A percentile compares a stretch with the other conserved stretches of the same genome.
phyloP scores from a whole-genome alignment of 2,888 invertebrate genomes.

The Thereva nobilitata region DNA sequence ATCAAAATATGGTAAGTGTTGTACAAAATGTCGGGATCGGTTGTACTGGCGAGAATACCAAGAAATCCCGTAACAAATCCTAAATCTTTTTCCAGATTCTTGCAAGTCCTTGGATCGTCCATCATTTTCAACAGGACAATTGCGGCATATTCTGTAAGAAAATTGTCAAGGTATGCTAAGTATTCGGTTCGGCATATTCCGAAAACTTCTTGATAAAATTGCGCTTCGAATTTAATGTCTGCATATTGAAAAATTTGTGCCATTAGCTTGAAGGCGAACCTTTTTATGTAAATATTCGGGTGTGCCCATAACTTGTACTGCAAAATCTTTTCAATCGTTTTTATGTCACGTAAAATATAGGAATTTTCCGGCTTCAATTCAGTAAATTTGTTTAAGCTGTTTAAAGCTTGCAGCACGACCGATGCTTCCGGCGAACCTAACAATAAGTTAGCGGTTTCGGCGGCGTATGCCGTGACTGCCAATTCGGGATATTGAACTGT shows the following conservation, averaged over 20 bases:
- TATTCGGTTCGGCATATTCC: slow-evolving; percentile 15
- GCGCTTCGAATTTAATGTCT: background rate
- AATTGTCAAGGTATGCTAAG: slow-evolving; percentile 18
- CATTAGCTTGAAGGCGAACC: slow-evolving; percentile 38
- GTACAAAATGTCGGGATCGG: slow-evolving; percentile 33
- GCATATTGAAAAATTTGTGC: slow-evolving; percentile 27
- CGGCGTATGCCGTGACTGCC: background rate
- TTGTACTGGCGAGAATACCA: background rate
- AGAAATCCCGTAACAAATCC: slow-evolving; percentile 6
- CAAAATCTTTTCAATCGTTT: slow-evolving; percentile 28
- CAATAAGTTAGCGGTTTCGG: slow-evolving; percentile 29
- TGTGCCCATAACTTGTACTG: slow-evolving; percentile 25
- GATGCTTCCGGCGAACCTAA: slow-evolving; percentile 31
- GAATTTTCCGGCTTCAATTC: slow-evolving; percentile 23
- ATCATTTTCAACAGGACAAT: slow-evolving; percentile 21
- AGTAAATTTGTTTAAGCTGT: slow-evolving; percentile 36
- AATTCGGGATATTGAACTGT: background rate
- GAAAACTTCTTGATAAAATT: slow-evolving; percentile 3
- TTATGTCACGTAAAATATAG: slow-evolving; percentile 13
- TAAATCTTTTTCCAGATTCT: slow-evolving; percentile 10
- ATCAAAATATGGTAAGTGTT: slow-evolving; percentile 35
- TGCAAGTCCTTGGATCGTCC: slow-evolving; percentile 35
- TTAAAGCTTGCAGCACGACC: slow-evolving; percentile 23
- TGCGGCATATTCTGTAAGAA: slow-evolving; percentile 36
- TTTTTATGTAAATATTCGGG: slow-evolving; percentile 20